phyloP scores from a whole-genome alignment of 2,797 vertebrate genomes.

The Babyrousa celebensis region DNA sequence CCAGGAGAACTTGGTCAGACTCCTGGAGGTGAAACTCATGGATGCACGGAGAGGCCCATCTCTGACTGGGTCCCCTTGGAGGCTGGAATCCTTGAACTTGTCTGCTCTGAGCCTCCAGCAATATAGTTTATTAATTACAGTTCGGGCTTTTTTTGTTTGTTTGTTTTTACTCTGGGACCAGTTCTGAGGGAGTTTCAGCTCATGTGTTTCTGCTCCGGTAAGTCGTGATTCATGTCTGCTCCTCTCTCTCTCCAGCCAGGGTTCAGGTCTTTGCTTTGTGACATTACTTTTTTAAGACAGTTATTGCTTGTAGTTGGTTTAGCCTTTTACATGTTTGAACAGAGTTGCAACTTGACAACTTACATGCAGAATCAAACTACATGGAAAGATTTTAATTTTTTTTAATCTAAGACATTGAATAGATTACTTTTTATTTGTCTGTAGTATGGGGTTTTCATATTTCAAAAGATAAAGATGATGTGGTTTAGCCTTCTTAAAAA shows the following conservation, averaged over 20 bases:
- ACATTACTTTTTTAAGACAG: not conserved
- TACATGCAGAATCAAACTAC: not conserved
- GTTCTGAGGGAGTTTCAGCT: not conserved
- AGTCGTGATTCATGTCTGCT: not conserved
- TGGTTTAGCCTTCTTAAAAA: not conserved
- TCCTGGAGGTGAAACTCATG: not conserved
- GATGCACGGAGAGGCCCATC: not conserved
- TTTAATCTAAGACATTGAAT: not conserved
- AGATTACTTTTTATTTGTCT: not conserved
- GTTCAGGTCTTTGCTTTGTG: not conserved
- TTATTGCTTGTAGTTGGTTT: not conserved
- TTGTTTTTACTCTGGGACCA: fast-evolving
- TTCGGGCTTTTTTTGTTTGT: too few species aligned
- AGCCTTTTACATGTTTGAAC: not conserved
- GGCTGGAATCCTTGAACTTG: not conserved
- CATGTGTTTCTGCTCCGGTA: not conserved
- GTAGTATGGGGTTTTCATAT: not conserved
- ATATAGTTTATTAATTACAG: too few species aligned
- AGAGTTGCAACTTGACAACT: not conserved
- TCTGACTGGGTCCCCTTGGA: not conserved
- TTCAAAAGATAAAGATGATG: constrained; percentile 3
- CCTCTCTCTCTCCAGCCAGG: not conserved
- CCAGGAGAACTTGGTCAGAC: not conserved
- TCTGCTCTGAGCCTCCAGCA: not conserved
- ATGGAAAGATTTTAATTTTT: not conserved